phyloP scores from a whole-genome alignment of 2,797 vertebrate genomes.

The Arctocebus calabarensis region DNA sequence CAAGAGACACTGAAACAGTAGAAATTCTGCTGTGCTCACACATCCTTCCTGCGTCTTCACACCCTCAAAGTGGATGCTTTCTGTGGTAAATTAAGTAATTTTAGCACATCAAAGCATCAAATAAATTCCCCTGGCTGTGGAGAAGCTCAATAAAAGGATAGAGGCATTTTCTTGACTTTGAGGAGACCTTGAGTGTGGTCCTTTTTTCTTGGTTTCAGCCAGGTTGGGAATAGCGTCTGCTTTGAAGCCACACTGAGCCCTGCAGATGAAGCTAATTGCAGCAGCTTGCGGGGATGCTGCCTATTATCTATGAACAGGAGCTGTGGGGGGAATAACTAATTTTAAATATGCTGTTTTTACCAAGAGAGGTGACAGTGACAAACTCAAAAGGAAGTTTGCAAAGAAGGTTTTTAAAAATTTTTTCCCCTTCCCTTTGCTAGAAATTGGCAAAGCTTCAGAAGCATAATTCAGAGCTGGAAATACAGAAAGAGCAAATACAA shows the following conservation, averaged over 20 bases:
- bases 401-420: neutral
- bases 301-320: neutral
- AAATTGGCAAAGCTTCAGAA: constrained; percentile 89
- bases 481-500: constrained; percentile 91
- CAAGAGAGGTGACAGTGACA: neutral
- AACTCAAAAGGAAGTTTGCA: neutral
- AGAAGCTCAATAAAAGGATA: neutral
- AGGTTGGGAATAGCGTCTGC: neutral
- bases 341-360: neutral
- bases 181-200: neutral
- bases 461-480: constrained; percentile 87
- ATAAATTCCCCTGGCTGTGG: neutral
- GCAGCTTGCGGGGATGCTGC: rapidly evolving
- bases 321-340: neutral
- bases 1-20: neutral
- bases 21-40: neutral
- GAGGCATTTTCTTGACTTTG: neutral
- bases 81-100: neutral
- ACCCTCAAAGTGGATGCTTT: neutral
- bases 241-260: neutral
- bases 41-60: neutral
- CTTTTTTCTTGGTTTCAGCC: neutral
- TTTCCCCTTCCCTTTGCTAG: constrained; percentile 75
- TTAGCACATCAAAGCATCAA: neutral
- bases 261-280: neutral